Evolutionary conservation across 2,888 invertebrate genomes (phyloP).

Genomic region (Ashinkailepas kermadecensis): DNA sequence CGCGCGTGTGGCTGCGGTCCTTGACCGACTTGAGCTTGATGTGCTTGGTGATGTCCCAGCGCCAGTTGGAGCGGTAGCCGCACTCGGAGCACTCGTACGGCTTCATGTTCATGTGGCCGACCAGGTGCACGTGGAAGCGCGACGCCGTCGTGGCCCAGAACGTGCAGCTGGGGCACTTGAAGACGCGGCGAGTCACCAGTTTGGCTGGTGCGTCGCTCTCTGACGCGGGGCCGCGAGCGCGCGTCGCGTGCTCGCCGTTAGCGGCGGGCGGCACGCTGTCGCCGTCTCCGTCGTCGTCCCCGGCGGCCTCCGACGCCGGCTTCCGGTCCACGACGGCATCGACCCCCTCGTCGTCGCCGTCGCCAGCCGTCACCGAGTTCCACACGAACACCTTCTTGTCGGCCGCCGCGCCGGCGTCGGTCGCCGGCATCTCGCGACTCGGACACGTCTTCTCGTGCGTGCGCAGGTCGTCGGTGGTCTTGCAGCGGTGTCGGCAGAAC

Average conservation of each 20-base stretch:
- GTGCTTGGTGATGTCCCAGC: slow-evolving; percentile 94
- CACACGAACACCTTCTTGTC: slow-evolving; percentile 38
- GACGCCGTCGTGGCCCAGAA: slow-evolving; percentile 91
- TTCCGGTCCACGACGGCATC: slow-evolving; percentile 27
- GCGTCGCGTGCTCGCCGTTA: slow-evolving; percentile 31
- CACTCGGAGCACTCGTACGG: slow-evolving; percentile 93
- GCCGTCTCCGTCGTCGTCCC: slow-evolving; percentile 25
- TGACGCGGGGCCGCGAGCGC: slow-evolving; percentile 22
- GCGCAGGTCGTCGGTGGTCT: slow-evolving; percentile 69
- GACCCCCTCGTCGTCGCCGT: slow-evolving; percentile 28
- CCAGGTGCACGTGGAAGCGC: slow-evolving; percentile 86
- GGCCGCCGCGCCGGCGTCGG: slow-evolving; percentile 26
- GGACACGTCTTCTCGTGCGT: slow-evolving; percentile 65
- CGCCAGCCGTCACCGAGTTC: slow-evolving; percentile 40
- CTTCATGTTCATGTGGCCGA: slow-evolving; percentile 80
- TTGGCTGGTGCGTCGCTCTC: background rate
- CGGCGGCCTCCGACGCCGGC: slow-evolving; percentile 26
- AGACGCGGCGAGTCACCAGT: slow-evolving; percentile 53
- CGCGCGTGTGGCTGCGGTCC: slow-evolving; percentile 66
- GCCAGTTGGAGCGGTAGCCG: slow-evolving; percentile 89
- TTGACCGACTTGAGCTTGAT: slow-evolving; percentile 80
- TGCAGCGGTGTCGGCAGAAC: slow-evolving; percentile 76
- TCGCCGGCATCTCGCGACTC: slow-evolving; percentile 43
- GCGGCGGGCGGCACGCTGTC: slow-evolving; percentile 25
- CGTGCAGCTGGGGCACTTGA: slow-evolving; percentile 84